phyloP scores from a whole-genome alignment of 2,113 vertebrate species.

The Varanus komodoensis region DNA sequence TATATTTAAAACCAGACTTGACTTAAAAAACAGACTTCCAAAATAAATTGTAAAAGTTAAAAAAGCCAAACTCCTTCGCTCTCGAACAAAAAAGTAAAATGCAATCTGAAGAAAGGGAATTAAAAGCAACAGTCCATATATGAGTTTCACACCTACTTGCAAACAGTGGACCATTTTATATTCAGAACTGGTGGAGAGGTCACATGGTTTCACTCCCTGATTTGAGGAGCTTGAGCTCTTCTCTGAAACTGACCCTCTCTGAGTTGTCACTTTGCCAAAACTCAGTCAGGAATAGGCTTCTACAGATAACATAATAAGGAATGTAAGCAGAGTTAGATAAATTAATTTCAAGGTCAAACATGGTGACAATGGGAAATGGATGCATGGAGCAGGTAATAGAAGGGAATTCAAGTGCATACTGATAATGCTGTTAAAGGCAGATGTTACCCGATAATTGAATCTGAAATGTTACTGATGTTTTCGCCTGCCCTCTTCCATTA shows the following conservation, averaged over 20 bases:
- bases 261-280: constrained; percentile 68
- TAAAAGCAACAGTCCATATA: neutral
- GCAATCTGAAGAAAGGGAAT: neutral
- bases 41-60: no score
- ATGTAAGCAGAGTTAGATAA: constrained; percentile 69
- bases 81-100: neutral
- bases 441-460: constrained; percentile 87
- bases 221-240: constrained; percentile 52
- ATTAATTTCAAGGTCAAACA: constrained; percentile 79
- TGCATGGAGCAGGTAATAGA: constrained; percentile 72
- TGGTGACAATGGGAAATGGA: constrained; percentile 66
- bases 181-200: neutral
- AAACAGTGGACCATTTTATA: neutral
- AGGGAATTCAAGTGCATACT: constrained; percentile 72
- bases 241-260: constrained; percentile 62
- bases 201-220: neutral
- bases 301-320: constrained; percentile 73
- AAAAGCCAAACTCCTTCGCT: neutral
- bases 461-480: constrained; percentile 82
- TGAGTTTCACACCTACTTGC: neutral
- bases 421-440: constrained; percentile 85
- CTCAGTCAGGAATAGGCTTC: constrained; percentile 60
- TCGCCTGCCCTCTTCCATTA: constrained; percentile 89
- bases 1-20: neutral
- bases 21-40: no score